These are phyloP conservation scores for Microctonus hyperodae DNA, from an alignment of 2,888 invertebrate genomes.

Conservation along the genomic window DNA sequence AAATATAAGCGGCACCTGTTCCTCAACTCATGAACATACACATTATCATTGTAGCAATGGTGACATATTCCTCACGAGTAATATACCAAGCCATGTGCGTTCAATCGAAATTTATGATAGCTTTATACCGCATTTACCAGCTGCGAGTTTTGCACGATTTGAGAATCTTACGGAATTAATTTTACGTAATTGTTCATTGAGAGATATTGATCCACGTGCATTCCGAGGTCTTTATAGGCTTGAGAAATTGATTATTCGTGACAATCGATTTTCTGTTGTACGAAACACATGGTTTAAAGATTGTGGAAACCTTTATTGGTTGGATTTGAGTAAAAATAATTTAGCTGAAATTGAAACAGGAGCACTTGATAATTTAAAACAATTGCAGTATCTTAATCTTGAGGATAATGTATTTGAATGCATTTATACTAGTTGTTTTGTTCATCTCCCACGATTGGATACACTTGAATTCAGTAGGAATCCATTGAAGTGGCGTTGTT, in stretches of 20 bases:
- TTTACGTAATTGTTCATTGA: constrained; percentile 46
- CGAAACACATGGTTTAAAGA: constrained; percentile 43
- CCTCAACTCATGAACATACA: constrained; percentile 17
- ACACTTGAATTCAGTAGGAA: constrained; percentile 48
- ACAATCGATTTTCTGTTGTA: constrained; percentile 44
- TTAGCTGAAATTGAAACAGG: constrained; percentile 46
- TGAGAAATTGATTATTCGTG: constrained; percentile 44
- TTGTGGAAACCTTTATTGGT: constrained; percentile 38
- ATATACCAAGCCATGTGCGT: constrained; percentile 41
- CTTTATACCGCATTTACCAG: constrained; percentile 42
- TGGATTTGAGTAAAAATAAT: constrained; percentile 49
- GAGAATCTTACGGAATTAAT: constrained; percentile 43
- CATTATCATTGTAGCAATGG: constrained; percentile 46
- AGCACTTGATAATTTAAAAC: constrained; percentile 41
- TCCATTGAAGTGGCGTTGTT: constrained; percentile 52
- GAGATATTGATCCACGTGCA: constrained; percentile 43
- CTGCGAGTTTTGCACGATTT: constrained; percentile 41
- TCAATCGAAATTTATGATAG: constrained; percentile 50
- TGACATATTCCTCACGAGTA: constrained; percentile 41
- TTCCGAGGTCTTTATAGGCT: constrained; percentile 42
- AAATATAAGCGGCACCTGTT: constrained; percentile 33
- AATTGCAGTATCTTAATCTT: constrained; percentile 47
- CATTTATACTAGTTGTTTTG: constrained; percentile 49
- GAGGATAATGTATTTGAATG: constrained; percentile 50
- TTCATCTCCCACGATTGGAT: constrained; percentile 42